Conservation (phyloP, 2,888 invertebrate genomes). For the Maniola hyperantus region DNA sequence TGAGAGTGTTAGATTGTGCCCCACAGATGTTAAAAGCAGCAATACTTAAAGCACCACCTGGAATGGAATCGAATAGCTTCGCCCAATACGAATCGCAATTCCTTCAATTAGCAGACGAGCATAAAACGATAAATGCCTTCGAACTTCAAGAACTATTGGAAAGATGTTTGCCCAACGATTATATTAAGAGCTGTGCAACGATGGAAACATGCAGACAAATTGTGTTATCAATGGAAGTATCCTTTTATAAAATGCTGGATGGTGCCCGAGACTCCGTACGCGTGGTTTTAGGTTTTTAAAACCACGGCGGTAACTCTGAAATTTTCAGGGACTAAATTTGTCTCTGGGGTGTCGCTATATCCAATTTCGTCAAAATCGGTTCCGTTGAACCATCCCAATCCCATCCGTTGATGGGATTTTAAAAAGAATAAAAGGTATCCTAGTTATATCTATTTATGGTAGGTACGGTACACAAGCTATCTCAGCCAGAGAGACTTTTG, state of each 20-base stretch:
- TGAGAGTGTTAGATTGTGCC: conserved; percentile 87
- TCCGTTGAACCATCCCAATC: too few species aligned
- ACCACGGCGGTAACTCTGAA: too few species aligned
- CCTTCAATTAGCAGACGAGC: conserved; percentile 94
- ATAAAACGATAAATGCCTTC: conserved; percentile 94
- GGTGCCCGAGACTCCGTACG: too few species aligned
- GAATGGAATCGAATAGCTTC: conserved; percentile 87
- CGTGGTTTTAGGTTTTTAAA: too few species aligned
- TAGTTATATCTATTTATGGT: too few species aligned
- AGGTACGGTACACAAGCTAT: too few species aligned
- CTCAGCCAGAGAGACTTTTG: too few species aligned
- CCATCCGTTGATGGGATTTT: too few species aligned
- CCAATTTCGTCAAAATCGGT: too few species aligned
- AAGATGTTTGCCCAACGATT: conserved; percentile 95
- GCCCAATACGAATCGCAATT: conserved; percentile 95
- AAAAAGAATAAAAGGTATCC: too few species aligned
- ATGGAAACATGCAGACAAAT: conserved; percentile 96
- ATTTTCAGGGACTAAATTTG: too few species aligned
- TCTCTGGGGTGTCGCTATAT: too few species aligned
- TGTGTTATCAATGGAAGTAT: conserved; percentile 93
- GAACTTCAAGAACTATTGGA: conserved; percentile 95
- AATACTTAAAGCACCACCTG: conserved; percentile 88
- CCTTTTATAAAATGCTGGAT: conserved; percentile 63
- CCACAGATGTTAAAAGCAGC: conserved; percentile 88
- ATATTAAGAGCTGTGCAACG: conserved; percentile 96